A percentile compares a stretch with the other conserved stretches of the same genome.
Evolutionary conservation across 2,888 invertebrate genomes (phyloP).

Genomic region (Nymphalis polychloros): DNA sequence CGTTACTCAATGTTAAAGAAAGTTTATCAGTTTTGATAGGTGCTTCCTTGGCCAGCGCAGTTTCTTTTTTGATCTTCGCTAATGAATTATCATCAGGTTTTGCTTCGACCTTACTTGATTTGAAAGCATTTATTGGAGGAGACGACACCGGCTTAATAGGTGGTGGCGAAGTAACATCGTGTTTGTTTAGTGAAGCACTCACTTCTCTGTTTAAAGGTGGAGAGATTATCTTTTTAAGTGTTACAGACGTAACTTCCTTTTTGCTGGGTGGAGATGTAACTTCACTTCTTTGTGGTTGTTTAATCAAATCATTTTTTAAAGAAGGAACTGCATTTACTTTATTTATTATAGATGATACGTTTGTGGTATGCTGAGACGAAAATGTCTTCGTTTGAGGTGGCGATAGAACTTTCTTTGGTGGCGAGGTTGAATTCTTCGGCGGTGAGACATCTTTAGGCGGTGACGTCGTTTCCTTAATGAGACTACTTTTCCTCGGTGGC

Average conservation of each 20-base stretch:
- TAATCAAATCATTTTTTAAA: constrained; percentile 27
- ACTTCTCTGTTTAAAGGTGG: constrained; percentile 43
- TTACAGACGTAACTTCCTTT: constrained; percentile 27
- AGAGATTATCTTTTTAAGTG: constrained; percentile 37
- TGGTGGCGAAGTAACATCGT: constrained; percentile 30
- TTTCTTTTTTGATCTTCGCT: constrained; percentile 48
- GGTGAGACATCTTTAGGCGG: constrained; percentile 35
- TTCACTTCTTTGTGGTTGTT: constrained; percentile 26
- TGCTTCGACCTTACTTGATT: constrained; percentile 42
- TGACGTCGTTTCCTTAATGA: constrained; percentile 27
- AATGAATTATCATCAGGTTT: constrained; percentile 42
- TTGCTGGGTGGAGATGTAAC: constrained; percentile 32
- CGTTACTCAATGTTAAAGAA: constrained; percentile 41
- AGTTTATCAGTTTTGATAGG: constrained; percentile 50
- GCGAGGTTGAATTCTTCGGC: constrained; percentile 34
- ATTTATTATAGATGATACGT: constrained; percentile 21
- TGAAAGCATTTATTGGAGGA: constrained; percentile 39
- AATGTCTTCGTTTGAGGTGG: constrained; percentile 25
- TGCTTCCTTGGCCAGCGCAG: constrained; percentile 48
- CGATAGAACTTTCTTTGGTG: constrained; percentile 25
- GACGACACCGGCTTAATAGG: constrained; percentile 33
- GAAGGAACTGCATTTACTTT: constrained; percentile 29
- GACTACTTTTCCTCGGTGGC: constrained; percentile 38
- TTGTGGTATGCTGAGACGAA: constrained; percentile 34
- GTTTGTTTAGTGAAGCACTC: constrained; percentile 40